Evolutionary conservation across 2,888 invertebrate genomes (phyloP).

Genomic region (Trissolcus brochymenae): DNA sequence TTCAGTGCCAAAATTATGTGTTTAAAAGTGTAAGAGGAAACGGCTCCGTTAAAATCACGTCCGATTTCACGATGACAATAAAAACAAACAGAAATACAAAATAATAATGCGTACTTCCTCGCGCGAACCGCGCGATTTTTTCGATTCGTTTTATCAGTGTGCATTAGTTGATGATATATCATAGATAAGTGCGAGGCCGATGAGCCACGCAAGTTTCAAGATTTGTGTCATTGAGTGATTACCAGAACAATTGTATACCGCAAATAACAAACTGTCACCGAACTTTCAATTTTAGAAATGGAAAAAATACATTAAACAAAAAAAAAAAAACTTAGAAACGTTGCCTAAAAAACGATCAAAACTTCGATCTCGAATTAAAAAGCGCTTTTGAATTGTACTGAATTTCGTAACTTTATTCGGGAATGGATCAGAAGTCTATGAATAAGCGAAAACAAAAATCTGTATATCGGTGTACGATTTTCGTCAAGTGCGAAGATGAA

Average conservation of each 20-base stretch:
- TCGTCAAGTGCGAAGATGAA: neutral
- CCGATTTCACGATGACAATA: conserved; percentile 54
- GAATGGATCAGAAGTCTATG: no score
- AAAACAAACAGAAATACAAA: conserved; percentile 37
- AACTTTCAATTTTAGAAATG: no score
- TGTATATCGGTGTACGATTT: no score
- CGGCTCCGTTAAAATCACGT: conserved; percentile 52
- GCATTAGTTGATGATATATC: conserved; percentile 38
- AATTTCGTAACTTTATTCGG: no score
- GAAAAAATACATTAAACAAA: no score
- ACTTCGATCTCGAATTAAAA: no score
- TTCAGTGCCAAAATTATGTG: conserved; percentile 23
- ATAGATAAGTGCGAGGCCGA: conserved; percentile 30
- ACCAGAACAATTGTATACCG: conserved; percentile 2
- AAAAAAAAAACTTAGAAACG: no score
- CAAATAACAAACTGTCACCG: no score
- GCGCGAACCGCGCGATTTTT: conserved; percentile 42
- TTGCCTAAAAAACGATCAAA: no score
- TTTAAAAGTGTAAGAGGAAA: conserved; percentile 23
- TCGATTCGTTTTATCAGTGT: conserved; percentile 57
- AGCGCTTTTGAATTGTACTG: no score
- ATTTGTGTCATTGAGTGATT: conserved; percentile 46
- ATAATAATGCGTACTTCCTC: conserved; percentile 53
- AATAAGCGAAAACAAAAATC: no score
- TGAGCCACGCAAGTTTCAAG: conserved; percentile 26